Evolutionary conservation across 2,797 vertebrate genomes (phyloP), one percentile per base, ranked within the genome.

Genomic region (Oreochromis grahami): DNA sequence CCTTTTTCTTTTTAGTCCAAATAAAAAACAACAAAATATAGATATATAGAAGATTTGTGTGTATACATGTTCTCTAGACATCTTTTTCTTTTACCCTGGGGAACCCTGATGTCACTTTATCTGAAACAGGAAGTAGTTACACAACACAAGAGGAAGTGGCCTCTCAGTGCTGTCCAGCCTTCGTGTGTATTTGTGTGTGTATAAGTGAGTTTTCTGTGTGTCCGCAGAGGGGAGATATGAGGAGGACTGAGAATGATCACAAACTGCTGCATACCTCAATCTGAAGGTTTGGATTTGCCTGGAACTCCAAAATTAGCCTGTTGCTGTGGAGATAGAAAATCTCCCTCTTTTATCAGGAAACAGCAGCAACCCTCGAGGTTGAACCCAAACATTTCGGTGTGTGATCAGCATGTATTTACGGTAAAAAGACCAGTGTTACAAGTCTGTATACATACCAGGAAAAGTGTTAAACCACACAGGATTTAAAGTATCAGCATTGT

Each of bases 301-400:
- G 83, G 87, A 93, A 90, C 86, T 93, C 94, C 94, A 95, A 94
- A 97, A 95, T 95, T 96, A 96, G 94, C 90, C 77, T 84, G 89
- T 90, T 91, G 87, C 87, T 56, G 81, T 86, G 83, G 91, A 77
- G 74, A 95, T 93, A 92, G 91, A 95, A 95, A 93, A 93, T 95
- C 88, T 94, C 78, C 80, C 52, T 45, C 77, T 84, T 93, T 90
- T 87, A 95, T 95, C 93, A 94, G 95, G 94, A 96, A 96, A 26
- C 79, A 17, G 92, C 78, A 77, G 86, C 70, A 87, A 91, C 74
- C 63, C 82, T 65, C 79, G 80, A 89, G 86, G 78, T 86, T 84
- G 70, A 78, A 83, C 70, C 82, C 58, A 81, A 80, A 79, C 63
- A 87, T 84, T 82, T 87, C 63, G 77, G 80, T 87, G 87, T 88